Base-by-base conservation (phyloP, 2,888 invertebrate species). In the Aromia moschata region DNA sequence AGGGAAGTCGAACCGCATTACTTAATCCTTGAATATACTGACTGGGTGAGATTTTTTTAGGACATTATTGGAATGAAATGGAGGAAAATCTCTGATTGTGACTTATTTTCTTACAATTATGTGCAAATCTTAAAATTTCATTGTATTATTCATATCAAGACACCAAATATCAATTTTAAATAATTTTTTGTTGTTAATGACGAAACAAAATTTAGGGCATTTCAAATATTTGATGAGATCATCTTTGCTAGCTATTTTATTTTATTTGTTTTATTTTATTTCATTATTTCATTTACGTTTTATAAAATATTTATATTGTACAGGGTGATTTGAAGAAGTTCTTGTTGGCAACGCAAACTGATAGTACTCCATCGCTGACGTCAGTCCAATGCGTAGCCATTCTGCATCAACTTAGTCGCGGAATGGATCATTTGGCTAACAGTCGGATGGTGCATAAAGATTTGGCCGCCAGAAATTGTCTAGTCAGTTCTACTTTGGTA, bases 321-420 rank as follows among this genome's bases (percentile, higher is more conserved):
- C 36, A 94, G 93, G 96, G 96, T 3, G 96, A 96, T 79, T 83
- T 97, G 49, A 96, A 96, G 73, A 94, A 93, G 82, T 96, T 91
- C 83, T 84, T 94, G 15, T 80, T 90, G 49, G 91, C 93, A 9
- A 89, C 89, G 0, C 84, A 86, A 30, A 83, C 77, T 53, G 80
- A 76, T 2, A 72, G 62, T 15, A 84, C 75, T 79, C 90, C 84
- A 57, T 88, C 85, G n/a, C 82, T 96, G 0, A 86, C 86, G 1
- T 82, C 87, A 1, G 83, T 85, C 2, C 92, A 93, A 79, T 83
- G 87, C 16, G 82, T 89, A 1, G 84, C 88, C 14, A 81, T 93
- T 0, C 86, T 88, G 0, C 85, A 87, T 59, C 93, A 96, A 76
- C 86, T 96, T 20, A 92, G 93, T 0, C 83, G 87, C 1, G 97